Base-by-base conservation (phyloP, 2,888 invertebrate genomes). In the Cabera pusaria region DNA sequence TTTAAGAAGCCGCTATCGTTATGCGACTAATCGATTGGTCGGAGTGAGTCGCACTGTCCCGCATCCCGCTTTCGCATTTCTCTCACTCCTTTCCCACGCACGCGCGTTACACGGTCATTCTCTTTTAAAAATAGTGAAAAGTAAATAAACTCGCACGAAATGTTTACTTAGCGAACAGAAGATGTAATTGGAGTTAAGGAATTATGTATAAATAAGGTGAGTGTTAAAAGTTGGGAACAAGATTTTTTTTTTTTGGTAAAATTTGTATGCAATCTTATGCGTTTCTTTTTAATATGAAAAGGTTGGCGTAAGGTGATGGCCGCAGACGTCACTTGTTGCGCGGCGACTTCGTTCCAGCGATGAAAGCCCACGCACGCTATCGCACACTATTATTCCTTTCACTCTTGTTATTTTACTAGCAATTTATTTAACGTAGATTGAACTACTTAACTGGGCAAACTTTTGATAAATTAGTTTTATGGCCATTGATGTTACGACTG, bases 21-120 rank as follows among this genome's bases (percentile, higher is more conserved):
- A 87, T 87, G 87, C 87, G 88, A 88, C 88, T 88, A 88, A 88
- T 88, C 88, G 88, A 88, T 88, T 87, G 87, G 88, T 86, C 75
- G 82, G 81, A 87, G 82, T 73, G 84, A 82, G 84, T 71, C 68
- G 59, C 64, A 80, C 80, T 77, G 78, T 75, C 79, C 65, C 57
- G 73, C 59, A 46, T 82, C 86, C 51, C 71, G 49, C 65, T 87
- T 71, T 44, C 42, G 41, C 54, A 58, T 52, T 61, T 66, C 71
- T 84, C 84, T 72, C 78, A 40, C 73, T 82, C 77, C 49, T 53
- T 46, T 50, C 55, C 65, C 72, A 72, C 87, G 86, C 88, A 84
- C 26, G 87, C 88, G 87, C 70, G 24, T 24, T 58, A 6, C 44
- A 33, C 28, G 35, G 49, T 59, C 59, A 57, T 72, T 76, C 71